These are phyloP conservation scores for Manis pentadactyla DNA, from an alignment of 2,797 vertebrate genomes.

Conservation along the genomic window DNA sequence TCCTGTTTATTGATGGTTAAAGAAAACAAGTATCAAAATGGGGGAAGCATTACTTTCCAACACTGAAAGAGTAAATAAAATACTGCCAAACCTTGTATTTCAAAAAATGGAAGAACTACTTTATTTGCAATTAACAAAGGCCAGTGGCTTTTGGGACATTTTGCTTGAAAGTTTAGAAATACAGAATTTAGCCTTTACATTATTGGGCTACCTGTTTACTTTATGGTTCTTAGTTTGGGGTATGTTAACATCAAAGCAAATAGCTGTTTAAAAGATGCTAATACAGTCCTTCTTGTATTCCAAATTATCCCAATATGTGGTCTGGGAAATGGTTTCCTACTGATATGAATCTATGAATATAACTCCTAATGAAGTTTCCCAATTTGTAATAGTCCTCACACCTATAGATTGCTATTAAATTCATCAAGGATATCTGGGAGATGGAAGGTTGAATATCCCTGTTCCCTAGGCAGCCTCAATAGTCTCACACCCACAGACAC, in stretches of 20 bases:
- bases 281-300: neutral
- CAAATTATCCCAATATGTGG: neutral
- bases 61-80: neutral
- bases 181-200: neutral
- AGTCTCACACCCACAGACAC: neutral
- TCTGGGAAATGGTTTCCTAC: conserved; percentile 4
- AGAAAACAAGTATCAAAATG: conserved; percentile 18
- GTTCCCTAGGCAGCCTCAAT: neutral
- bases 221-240: neutral
- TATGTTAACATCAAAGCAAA: conserved; percentile 40
- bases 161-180: conserved; percentile 34
- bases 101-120: neutral
- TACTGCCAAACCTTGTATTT: neutral
- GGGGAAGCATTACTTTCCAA: neutral
- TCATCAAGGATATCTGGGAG: neutral
- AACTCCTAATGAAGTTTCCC: neutral
- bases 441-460: neutral
- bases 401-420: conserved; percentile 8
- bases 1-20: conserved; percentile 15
- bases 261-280: conserved; percentile 45
- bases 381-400: conserved; percentile 26
- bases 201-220: neutral
- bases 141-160: conserved; percentile 6
- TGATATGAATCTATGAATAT: neutral
- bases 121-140: conserved; percentile 32